These are phyloP conservation scores for Scelioninae gen. 1 DNA, from an alignment of 2,888 invertebrate species.

Conservation along the genomic window DNA sequence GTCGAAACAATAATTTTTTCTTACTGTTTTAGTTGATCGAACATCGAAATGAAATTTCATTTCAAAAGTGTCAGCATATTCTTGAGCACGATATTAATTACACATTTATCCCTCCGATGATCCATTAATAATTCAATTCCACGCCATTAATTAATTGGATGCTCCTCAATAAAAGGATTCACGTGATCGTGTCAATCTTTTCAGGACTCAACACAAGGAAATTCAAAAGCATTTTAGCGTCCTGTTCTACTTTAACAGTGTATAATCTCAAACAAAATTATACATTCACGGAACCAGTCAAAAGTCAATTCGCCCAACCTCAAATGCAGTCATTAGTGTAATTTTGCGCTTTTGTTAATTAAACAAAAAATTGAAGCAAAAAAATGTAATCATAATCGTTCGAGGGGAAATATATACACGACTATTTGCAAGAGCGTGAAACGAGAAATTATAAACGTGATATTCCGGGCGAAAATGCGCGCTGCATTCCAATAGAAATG, in stretches of 20 bases:
- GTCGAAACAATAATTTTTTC: no score
- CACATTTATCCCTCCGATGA: neutral
- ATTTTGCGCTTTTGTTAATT: constrained; percentile 10
- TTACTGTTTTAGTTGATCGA: no score
- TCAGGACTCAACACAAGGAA: neutral
- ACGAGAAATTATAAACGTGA: constrained; percentile 33
- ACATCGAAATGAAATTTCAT: no score
- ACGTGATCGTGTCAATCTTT: neutral
- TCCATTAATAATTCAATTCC: neutral
- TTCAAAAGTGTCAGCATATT: no score
- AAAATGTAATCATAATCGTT: constrained; percentile 5
- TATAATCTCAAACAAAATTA: constrained; percentile 3
- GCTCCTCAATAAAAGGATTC: neutral
- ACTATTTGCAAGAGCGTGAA: constrained; percentile 5
- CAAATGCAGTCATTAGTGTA: neutral
- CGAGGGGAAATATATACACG: constrained; percentile 4
- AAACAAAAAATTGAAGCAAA: neutral
- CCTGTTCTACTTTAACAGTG: neutral
- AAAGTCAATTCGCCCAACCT: neutral
- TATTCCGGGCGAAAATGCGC: constrained; percentile 25
- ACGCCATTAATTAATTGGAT: neutral
- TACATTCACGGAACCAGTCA: neutral
- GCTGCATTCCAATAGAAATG: constrained; percentile 22
- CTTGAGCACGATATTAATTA: neutral
- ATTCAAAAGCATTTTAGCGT: constrained; percentile 1